These are phyloP conservation scores for Cecidostiba fungosa DNA, from an alignment of 2,888 invertebrate genomes.

Conservation along the genomic window DNA sequence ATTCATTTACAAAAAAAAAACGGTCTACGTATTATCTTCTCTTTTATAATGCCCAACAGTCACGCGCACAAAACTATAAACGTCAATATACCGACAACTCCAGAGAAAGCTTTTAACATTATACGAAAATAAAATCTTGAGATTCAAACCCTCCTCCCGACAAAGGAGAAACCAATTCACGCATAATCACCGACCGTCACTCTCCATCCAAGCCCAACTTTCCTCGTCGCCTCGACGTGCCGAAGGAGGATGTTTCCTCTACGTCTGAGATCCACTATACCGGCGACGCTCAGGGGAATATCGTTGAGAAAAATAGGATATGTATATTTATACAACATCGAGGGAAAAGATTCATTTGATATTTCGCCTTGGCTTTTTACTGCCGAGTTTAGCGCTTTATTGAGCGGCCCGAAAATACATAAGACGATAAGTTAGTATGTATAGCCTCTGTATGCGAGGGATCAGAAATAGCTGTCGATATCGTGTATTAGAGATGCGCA, in stretches of 20 bases:
- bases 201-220: neutral
- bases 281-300: neutral
- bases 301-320: neutral
- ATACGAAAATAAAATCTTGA: neutral
- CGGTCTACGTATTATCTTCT: no score
- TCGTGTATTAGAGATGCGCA: conserved; percentile 58
- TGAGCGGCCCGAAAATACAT: neutral
- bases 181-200: neutral
- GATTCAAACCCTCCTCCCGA: neutral
- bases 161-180: neutral
- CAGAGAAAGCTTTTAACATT: no score
- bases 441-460: neutral
- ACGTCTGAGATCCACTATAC: neutral
- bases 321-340: neutral
- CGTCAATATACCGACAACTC: no score
- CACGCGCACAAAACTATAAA: neutral
- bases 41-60: neutral
- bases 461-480: neutral
- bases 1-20: no score
- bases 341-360: neutral
- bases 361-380: neutral
- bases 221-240: neutral
- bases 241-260: neutral
- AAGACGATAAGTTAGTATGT: neutral
- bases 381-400: neutral